phyloP scores from a whole-genome alignment of 2,888 invertebrate species.

The Cremastinae sp. region DNA sequence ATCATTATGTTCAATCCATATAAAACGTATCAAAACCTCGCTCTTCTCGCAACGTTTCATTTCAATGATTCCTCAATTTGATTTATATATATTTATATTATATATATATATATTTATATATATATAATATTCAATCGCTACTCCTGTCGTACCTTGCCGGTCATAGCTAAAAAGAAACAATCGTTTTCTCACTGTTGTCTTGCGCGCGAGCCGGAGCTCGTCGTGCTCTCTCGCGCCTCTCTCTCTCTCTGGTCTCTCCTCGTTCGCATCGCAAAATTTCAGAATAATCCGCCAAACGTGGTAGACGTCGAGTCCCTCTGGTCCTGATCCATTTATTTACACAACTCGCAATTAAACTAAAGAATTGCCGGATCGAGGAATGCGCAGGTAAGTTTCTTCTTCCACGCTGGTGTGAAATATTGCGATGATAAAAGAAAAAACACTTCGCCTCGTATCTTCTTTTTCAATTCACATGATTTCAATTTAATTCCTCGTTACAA shows the following conservation, averaged over 20 bases:
- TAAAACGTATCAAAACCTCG: constrained; percentile 78
- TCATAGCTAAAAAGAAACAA: not conserved
- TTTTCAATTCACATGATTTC: constrained; percentile 51
- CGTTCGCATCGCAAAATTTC: constrained; percentile 15
- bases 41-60: constrained; percentile 63
- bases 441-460: constrained; percentile 24
- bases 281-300: not conserved
- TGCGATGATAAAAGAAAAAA: constrained; percentile 28
- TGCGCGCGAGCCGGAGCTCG: not conserved
- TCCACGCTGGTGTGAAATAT: constrained; percentile 12
- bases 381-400: constrained; percentile 29
- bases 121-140: constrained; percentile 13
- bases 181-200: not conserved
- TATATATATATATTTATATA: constrained; percentile 20
- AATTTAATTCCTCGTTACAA: constrained; percentile 48
- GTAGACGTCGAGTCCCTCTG: not conserved
- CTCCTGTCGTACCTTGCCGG: constrained; percentile 3
- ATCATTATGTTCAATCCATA: constrained; percentile 73
- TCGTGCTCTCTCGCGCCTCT: not conserved
- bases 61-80: constrained; percentile 51
- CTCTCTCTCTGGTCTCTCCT: not conserved
- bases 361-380: constrained; percentile 53
- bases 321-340: constrained; percentile 66
- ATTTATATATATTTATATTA: constrained; percentile 25
- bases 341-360: constrained; percentile 66